Percentiles rank a stretch among this genome's conserved stretches.
phyloP scores from a whole-genome alignment of 2,797 vertebrate species.

The Pitangus sulphuratus region DNA sequence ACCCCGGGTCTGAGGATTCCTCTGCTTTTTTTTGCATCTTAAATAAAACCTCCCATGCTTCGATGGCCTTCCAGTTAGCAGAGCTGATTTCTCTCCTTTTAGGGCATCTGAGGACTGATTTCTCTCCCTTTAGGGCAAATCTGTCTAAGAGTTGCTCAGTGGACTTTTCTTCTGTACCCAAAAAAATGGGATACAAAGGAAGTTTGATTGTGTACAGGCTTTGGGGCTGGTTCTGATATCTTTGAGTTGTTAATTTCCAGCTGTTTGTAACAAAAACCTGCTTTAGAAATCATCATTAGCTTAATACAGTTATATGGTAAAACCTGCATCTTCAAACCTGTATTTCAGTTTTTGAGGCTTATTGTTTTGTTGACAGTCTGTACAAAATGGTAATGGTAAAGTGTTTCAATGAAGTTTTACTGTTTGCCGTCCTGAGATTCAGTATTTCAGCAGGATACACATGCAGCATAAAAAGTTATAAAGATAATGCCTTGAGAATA shows the following conservation, averaged over 20 bases:
- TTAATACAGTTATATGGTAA: background rate
- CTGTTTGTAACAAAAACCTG: background rate
- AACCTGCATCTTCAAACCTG: background rate
- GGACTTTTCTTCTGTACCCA: background rate
- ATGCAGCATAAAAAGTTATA: background rate
- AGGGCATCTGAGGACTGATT: background rate
- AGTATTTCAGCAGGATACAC: background rate
- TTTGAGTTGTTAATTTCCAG: background rate
- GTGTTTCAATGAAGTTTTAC: background rate
- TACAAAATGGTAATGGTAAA: background rate
- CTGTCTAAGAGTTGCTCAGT: background rate
- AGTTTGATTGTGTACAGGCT: background rate
- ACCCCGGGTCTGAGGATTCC: background rate
- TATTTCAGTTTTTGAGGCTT: background rate
- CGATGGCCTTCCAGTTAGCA: background rate
- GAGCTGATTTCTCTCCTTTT: background rate
- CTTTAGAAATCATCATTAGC: background rate
- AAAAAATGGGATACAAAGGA: background rate
- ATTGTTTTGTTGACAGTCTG: background rate
- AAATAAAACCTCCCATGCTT: background rate
- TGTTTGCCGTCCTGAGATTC: background rate
- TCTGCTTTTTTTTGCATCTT: background rate
- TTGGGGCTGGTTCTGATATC: background rate
- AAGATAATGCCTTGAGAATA: background rate
- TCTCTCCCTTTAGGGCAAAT: background rate